phyloP scores from a whole-genome alignment of 2,888 invertebrate species.

The Graphium colonna region DNA sequence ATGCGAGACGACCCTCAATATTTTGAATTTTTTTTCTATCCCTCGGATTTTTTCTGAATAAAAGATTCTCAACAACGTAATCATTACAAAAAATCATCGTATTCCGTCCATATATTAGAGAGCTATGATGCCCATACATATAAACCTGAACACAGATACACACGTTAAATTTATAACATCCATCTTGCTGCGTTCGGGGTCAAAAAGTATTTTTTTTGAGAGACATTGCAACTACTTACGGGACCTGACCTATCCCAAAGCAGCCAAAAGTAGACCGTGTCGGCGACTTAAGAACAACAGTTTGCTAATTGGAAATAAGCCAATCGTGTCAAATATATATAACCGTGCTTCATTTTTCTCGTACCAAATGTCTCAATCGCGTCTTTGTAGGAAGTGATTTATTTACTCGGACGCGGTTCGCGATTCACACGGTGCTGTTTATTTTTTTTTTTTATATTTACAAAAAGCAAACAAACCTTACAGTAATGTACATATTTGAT shows the following conservation, averaged over 20 bases:
- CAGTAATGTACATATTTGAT: constrained; percentile 11
- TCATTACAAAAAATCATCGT: no score
- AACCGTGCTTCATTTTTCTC: background rate
- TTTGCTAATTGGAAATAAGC: constrained; percentile 6
- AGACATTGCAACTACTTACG: no score
- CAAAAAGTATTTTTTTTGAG: no score
- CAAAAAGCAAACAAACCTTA: constrained; percentile 9
- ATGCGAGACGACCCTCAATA: no score
- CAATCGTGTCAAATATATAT: constrained; percentile 6
- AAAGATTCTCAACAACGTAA: no score
- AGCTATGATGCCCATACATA: no score
- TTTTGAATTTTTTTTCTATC: no score
- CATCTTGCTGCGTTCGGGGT: no score
- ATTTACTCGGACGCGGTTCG: background rate
- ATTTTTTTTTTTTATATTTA: constrained; percentile 1
- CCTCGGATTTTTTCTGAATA: no score
- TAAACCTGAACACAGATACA: no score
- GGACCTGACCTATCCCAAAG: constrained; percentile 10
- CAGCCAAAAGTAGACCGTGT: background rate
- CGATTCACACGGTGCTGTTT: constrained; percentile 1
- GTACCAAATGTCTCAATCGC: background rate
- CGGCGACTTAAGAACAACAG: background rate
- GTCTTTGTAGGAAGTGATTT: constrained; percentile 8
- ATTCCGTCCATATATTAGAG: no score
- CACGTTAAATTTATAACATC: no score